phyloP scores from a whole-genome alignment of 2,888 invertebrate species.

The Lochmaea capreae region DNA sequence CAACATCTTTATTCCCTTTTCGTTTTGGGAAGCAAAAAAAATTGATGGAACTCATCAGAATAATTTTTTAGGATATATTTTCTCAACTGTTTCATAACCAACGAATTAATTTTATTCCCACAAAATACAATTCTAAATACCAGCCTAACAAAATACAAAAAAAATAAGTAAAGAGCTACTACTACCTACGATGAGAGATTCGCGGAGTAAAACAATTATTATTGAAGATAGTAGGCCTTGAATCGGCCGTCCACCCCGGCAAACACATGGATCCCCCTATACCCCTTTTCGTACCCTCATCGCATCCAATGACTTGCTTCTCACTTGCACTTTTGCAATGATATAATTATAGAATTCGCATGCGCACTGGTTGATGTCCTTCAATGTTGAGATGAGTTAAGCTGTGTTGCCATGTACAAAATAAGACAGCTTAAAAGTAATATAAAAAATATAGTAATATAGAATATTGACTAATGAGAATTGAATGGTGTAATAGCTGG shows the following conservation, averaged over 20 bases:
- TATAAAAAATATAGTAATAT: not conserved
- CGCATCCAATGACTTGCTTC: conserved; percentile 40
- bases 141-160: conserved; percentile 1
- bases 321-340: conserved; percentile 58
- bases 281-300: conserved; percentile 29
- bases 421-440: not conserved
- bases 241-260: conserved; percentile 49
- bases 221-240: conserved; percentile 44
- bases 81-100: too few relatives aligned
- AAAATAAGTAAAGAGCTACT: not conserved
- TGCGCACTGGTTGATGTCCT: conserved; percentile 47
- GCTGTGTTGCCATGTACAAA: conserved; percentile 21
- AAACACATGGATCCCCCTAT: conserved; percentile 29
- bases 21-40: too few relatives aligned
- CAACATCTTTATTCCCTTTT: too few relatives aligned
- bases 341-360: conserved; percentile 61
- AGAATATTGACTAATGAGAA: not conserved
- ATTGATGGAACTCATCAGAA: too few relatives aligned
- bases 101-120: not conserved
- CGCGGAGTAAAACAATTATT: conserved; percentile 29
- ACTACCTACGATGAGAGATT: not conserved
- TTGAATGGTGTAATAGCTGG: not conserved
- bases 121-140: not conserved
- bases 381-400: conserved; percentile 1
- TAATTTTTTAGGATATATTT: too few relatives aligned